Percentiles rank a stretch among this genome's conserved stretches.
phyloP scores from a whole-genome alignment of 2,888 invertebrate species.

The Isoperla grammatica region DNA sequence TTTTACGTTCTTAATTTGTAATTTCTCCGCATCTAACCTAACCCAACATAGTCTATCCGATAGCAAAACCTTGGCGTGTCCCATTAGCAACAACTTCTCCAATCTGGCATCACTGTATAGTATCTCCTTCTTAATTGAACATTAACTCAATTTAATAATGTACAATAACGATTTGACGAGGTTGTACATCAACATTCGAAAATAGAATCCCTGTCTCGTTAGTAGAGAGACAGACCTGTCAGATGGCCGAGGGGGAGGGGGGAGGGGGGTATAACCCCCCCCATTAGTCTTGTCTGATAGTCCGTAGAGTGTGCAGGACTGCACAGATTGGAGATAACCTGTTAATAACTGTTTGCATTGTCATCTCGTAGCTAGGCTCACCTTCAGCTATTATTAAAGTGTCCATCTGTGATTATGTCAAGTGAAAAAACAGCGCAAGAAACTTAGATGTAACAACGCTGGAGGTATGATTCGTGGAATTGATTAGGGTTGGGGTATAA shows the following conservation, averaged over 20 bases:
- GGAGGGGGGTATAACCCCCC: slow-evolving; percentile 9
- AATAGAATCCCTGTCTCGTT: background rate
- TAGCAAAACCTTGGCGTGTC: too few species aligned
- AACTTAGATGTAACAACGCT: background rate
- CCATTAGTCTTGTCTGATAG: slow-evolving; percentile 22
- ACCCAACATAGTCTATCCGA: too few species aligned
- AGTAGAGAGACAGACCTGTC: background rate
- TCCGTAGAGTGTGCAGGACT: slow-evolving; percentile 17
- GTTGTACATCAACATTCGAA: too few species aligned
- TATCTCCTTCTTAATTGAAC: too few species aligned
- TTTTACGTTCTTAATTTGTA: too few species aligned
- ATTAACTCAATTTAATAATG: too few species aligned
- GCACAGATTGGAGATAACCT: slow-evolving; percentile 20
- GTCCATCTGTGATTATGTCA: slow-evolving; percentile 18
- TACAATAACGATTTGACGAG: too few species aligned
- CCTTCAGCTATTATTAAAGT: slow-evolving; percentile 3
- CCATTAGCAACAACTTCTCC: too few species aligned
- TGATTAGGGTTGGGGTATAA: background rate
- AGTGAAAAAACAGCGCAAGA: slow-evolving; percentile 8
- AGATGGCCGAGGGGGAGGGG: background rate
- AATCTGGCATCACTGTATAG: too few species aligned
- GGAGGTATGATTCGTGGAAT: slow-evolving; percentile 6
- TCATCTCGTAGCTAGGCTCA: slow-evolving; percentile 18
- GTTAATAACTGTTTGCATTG: slow-evolving; percentile 26
- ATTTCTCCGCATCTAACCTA: too few species aligned